A percentile compares a stretch with the other conserved stretches of the same genome.
Evolutionary conservation across 1,140 invertebrate genomes (phyloP).

Genomic region (Drosophila virilis): DNA sequence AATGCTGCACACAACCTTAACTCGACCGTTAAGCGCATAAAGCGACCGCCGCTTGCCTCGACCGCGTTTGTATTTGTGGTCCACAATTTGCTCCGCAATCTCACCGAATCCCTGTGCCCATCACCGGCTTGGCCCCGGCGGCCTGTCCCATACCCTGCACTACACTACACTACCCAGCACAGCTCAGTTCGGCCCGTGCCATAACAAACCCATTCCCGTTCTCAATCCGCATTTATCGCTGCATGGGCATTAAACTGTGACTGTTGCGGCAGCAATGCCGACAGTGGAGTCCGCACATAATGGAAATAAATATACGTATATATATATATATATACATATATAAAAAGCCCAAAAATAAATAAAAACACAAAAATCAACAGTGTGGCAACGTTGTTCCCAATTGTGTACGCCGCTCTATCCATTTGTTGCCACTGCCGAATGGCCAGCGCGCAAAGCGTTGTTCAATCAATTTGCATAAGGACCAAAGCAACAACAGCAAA

Average conservation of each 20-base stretch:
- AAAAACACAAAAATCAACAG: conserved; percentile 57
- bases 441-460: conserved; percentile 1
- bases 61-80: conserved; percentile 51
- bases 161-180: too few species aligned
- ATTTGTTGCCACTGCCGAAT: too few species aligned
- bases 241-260: conserved; percentile 58
- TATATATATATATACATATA: conserved; percentile 7
- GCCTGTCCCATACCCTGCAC: not conserved
- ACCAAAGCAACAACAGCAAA: conserved; percentile 9
- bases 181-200: conserved; percentile 13
- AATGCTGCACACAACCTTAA: conserved; percentile 43
- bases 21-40: conserved; percentile 55
- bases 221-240: conserved; percentile 57
- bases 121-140: conserved; percentile 6
- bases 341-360: conserved; percentile 32
- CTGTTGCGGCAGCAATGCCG: conserved; percentile 9
- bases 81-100: conserved; percentile 33
- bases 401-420: not conserved
- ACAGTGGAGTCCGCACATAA: conserved; percentile 23
- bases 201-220: conserved; percentile 46
- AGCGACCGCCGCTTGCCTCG: conserved; percentile 30
- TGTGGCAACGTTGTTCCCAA: conserved; percentile 45
- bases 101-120: conserved; percentile 29
- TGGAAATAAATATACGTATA: conserved; percentile 41
- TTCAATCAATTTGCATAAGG: conserved; percentile 56